These are phyloP conservation scores for Ormyrus nitidulus DNA, from an alignment of 2,888 invertebrate genomes.

Conservation along the genomic window DNA sequence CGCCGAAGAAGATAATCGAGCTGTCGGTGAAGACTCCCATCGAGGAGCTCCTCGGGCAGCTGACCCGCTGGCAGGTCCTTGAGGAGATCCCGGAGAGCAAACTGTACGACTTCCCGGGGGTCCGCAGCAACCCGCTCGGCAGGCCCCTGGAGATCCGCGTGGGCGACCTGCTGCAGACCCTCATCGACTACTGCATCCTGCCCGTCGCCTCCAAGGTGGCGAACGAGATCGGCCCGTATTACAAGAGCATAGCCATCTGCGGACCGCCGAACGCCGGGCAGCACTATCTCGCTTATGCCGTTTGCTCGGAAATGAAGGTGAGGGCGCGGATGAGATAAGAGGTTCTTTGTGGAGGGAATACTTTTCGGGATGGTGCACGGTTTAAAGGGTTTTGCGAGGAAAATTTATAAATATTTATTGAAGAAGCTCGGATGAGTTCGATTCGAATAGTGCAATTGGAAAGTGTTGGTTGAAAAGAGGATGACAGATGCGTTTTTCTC, in stretches of 20 bases:
- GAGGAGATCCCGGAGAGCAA: constrained; percentile 77
- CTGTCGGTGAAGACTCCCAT: constrained; percentile 78
- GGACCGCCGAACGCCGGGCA: constrained; percentile 86
- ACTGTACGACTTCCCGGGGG: constrained; percentile 83
- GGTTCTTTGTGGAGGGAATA: too few relatives aligned
- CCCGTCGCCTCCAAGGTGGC: constrained; percentile 76
- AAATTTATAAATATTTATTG: too few relatives aligned
- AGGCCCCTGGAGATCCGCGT: constrained; percentile 77
- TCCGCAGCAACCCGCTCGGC: constrained; percentile 78
- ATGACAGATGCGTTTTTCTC: too few relatives aligned
- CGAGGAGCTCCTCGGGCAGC: constrained; percentile 81
- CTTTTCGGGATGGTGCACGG: too few relatives aligned
- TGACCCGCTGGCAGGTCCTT: constrained; percentile 83
- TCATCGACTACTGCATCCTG: constrained; percentile 80
- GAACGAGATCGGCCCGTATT: constrained; percentile 66
- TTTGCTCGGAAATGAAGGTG: constrained; percentile 80
- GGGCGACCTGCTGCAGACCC: constrained; percentile 80
- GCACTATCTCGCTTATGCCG: constrained; percentile 82
- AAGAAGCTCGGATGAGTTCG: too few relatives aligned
- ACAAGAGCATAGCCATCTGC: constrained; percentile 81
- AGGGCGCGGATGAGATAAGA: too few relatives aligned
- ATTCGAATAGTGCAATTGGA: too few relatives aligned
- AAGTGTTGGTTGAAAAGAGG: too few relatives aligned
- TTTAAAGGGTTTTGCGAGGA: too few relatives aligned
- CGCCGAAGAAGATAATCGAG: constrained; percentile 62